Evolutionary conservation across 2,888 invertebrate genomes (phyloP).

Genomic region (Andrena trimmerana): DNA sequence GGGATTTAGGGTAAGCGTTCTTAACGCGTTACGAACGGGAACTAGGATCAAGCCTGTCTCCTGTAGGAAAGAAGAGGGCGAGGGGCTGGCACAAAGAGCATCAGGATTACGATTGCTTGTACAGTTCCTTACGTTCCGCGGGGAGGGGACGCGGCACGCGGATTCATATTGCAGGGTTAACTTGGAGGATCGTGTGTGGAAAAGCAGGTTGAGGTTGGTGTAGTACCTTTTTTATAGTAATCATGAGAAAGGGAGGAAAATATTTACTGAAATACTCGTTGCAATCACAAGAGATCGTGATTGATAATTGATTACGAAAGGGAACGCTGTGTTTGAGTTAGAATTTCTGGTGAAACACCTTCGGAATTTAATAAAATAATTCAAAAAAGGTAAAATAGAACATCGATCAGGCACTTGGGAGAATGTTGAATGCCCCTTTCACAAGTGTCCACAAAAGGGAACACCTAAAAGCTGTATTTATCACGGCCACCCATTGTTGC

Average conservation of each 20-base stretch:
- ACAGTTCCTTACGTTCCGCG: not conserved
- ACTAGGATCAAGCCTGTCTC: not conserved
- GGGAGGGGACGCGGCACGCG: not conserved
- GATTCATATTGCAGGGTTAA: not conserved
- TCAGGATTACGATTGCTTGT: constrained; percentile 7
- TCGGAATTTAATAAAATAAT: not conserved
- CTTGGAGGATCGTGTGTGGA: not conserved
- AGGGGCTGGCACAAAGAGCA: not conserved
- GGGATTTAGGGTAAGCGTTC: constrained; percentile 20
- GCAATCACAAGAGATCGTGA: too few relatives aligned
- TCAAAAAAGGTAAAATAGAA: not conserved
- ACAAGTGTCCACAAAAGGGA: not conserved
- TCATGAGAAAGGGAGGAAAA: not conserved
- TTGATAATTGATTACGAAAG: too few relatives aligned
- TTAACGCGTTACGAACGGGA: not conserved
- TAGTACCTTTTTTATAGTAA: not conserved
- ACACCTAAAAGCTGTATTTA: constrained; percentile 16
- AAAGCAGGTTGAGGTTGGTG: not conserved
- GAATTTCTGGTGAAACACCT: not conserved
- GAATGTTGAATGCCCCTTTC: not conserved
- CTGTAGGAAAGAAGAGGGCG: not conserved
- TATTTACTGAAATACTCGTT: not conserved
- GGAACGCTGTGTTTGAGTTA: not conserved
- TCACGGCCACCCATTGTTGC: not conserved
- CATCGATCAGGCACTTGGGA: not conserved